Conservation (phyloP, 2,113 vertebrate species). For the Cheirogaleus medius region DNA sequence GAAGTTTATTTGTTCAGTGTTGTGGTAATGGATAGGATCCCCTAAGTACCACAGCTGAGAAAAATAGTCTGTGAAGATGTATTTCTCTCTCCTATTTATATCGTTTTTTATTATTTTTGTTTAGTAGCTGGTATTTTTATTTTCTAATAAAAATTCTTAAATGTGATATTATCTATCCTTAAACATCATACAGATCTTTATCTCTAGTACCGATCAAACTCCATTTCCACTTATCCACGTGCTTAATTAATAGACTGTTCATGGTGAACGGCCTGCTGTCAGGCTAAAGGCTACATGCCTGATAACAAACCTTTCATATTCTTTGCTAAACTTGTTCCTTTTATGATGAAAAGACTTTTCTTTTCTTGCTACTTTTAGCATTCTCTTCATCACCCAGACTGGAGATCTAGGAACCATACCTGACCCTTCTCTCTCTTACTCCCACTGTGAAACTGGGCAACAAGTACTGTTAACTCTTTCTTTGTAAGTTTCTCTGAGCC, state of each 20-base stretch:
- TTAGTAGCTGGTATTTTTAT: conserved; percentile 24
- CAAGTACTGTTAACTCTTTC: neutral
- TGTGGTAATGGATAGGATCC: neutral
- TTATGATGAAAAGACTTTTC: neutral
- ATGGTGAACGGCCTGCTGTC: neutral
- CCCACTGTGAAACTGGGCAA: neutral
- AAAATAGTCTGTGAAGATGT: neutral
- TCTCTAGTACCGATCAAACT: neutral
- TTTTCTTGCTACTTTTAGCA: neutral
- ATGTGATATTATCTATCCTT: neutral
- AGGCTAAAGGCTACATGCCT: neutral
- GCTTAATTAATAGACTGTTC: conserved; percentile 11
- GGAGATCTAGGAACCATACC: neutral
- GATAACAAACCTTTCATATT: neutral
- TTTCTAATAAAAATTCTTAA: conserved; percentile 24
- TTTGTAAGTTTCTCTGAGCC: neutral
- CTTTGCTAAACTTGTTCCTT: neutral
- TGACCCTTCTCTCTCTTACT: neutral
- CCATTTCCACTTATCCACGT: neutral
- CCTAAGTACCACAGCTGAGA: conserved; percentile 31
- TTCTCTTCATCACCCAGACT: neutral
- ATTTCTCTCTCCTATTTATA: neutral
- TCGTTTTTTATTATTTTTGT: neutral
- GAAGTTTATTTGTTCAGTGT: neutral
- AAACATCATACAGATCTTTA: neutral